Evolutionary conservation across 37 sponge, comb jelly and placozoan genomes (phyloP), one percentile per base, ranked within the genome.

Genomic region (Agelas oroides): DNA sequence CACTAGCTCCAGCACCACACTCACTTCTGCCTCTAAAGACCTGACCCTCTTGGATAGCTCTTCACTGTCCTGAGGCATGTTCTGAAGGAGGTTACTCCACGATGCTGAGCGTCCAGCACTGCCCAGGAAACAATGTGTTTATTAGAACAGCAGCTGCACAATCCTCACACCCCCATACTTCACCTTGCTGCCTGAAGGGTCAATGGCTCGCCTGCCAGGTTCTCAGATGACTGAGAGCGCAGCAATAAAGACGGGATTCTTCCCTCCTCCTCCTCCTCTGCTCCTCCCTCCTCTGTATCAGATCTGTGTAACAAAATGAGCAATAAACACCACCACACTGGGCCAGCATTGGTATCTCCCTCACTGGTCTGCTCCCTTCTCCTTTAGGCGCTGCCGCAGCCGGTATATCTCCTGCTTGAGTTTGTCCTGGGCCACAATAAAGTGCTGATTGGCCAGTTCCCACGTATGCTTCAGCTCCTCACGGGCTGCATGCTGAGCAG

Each of bases 381-480:
- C 46, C 46, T 46, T 46, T 46, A 46, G 46, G 46, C 46, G 46
- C 46, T 77, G 77, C 20, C 70, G 36, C 40, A 85, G 58, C 24
- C 27, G 37, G 20, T 78, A 52, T 5, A 88, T 63, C 56, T 84
- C 66, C 33, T 78, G 67, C 65, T 70, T 64, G 25, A 84, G 85
- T 57, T 84, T 66, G 14, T 88, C 86, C 62, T 88, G 90, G 25
- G 83, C 38, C 5, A 52, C 81, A 54, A 93, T 69, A 38, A 93
- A 93, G 15, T 88, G 90, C 5, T 80, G 54, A 53, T 93, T 93
- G 54, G 93, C 93, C 30, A 76, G 35, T 17, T 81, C 82, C 93
- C 93, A 93, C 1, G 86, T 85, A 38, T 85, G 19, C 59, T 76
- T 85, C 53, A 77, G 57, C 24, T 72, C 77, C 0, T 56, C 59